Evolutionary conservation across 2,888 invertebrate species (phyloP), one percentile per base, ranked within the genome.

Genomic region (Orgyia antiqua): DNA sequence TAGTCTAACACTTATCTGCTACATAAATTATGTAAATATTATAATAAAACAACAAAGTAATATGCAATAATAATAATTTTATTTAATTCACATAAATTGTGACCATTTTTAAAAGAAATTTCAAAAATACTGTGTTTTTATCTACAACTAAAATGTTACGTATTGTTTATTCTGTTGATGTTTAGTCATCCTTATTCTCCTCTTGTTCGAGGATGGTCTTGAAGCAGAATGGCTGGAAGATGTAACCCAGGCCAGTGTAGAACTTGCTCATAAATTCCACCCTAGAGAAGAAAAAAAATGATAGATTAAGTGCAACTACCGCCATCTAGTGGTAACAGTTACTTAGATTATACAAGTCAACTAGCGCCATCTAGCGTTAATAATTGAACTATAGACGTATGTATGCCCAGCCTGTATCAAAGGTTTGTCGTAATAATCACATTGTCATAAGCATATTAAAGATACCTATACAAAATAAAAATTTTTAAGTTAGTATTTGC

Each of bases 221-320:
- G 84, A 96, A 96, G 59, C 92, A 92, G 88, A 96, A 96, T 1
- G 96, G 96, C 61, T 90, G 88, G 88, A 96, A 96, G 41, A 90
- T 79, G 75, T 94, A 92, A 5, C 96, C 96, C 47, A 90, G 83
- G 39, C 96, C 96, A 10, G 88, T 72, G 73, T 95, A 97, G 86
- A 97, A 96, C 78, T 96, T 96, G 80, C 96, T 97, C 89, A 98
- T 97, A 87, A 99, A 99, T 78, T 97, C 96, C 61, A 97, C 96
- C 95, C 95, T 95, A 62, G 31, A 63, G 33, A 6, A 38, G 17
- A 44, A 15, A 30, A 12, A 28, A 1, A 7, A 6, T 15, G 4
- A 15, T 15, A 4, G 6, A 15, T 15, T 15, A 15, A n/a, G n/a
- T n/a, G n/a, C n/a, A n/a, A n/a, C n/a, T n/a, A n/a, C n/a, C n/a